Percentiles rank a stretch among this genome's conserved stretches.
These are phyloP conservation scores for Euphydryas editha DNA, from an alignment of 2,888 invertebrate species.

Conservation along the genomic window DNA sequence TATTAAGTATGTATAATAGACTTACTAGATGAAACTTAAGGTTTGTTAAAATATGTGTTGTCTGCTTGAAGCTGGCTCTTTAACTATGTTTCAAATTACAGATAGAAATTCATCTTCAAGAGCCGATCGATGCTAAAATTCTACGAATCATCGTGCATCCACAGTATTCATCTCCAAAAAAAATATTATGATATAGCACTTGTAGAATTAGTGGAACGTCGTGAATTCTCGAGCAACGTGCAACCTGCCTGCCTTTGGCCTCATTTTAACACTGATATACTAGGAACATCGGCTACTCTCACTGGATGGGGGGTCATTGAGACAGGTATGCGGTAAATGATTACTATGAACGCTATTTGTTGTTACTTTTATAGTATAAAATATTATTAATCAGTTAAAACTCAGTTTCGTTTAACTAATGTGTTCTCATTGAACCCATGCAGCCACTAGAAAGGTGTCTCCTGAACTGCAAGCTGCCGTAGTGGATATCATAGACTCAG, in stretches of 20 bases:
- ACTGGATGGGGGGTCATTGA: constrained; percentile 50
- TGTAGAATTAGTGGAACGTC: constrained; percentile 41
- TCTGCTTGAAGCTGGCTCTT: no score
- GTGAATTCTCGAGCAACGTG: constrained; percentile 37
- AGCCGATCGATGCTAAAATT: constrained; percentile 43
- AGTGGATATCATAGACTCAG: constrained; percentile 45
- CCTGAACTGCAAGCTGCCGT: constrained; percentile 45
- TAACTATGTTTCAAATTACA: not conserved
- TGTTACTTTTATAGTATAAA: no score
- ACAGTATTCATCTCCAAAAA: constrained; percentile 42
- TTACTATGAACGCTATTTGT: not conserved
- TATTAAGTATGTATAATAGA: no score
- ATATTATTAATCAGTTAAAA: not conserved
- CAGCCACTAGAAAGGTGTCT: constrained; percentile 23
- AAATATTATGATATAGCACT: constrained; percentile 52
- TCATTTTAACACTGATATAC: constrained; percentile 32
- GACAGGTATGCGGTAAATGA: constrained; percentile 38
- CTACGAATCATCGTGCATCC: constrained; percentile 47
- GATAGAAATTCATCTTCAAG: not conserved
- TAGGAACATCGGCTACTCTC: constrained; percentile 40
- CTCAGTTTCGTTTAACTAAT: not conserved
- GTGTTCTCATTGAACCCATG: not conserved
- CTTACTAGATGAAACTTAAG: no score
- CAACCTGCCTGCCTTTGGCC: constrained; percentile 50
- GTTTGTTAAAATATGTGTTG: no score